Evolutionary conservation across 2,113 vertebrate species (phyloP).

Genomic region (Blennius ocellaris): DNA sequence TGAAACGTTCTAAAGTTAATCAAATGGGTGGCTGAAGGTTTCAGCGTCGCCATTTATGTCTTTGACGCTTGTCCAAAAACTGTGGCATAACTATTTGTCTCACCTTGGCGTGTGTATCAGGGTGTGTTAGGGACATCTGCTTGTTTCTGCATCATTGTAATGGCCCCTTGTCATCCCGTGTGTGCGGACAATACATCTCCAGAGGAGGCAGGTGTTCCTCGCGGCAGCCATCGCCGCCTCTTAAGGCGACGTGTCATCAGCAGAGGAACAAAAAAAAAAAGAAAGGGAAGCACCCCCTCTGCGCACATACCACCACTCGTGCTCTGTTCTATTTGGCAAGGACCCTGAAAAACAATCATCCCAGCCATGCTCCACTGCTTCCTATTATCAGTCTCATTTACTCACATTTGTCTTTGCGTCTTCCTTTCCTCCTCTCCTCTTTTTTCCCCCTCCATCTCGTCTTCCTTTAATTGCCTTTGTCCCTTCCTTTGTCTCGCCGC

Average conservation of each 20-base stretch:
- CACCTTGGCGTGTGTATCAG: slow-evolving; percentile 6
- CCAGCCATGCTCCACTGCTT: slow-evolving; percentile 63
- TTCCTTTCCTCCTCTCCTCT: slow-evolving; percentile 38
- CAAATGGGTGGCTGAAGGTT: background rate
- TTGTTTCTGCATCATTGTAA: slow-evolving; percentile 35
- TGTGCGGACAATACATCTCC: slow-evolving; percentile 39
- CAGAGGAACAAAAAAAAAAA: slow-evolving; percentile 1
- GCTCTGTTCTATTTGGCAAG: slow-evolving; percentile 54
- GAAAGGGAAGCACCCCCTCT: background rate
- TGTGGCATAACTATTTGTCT: slow-evolving; percentile 24
- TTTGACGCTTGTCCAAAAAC: background rate
- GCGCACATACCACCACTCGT: slow-evolving; percentile 28
- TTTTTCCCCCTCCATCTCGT: slow-evolving; percentile 31
- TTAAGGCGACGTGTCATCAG: slow-evolving; percentile 49
- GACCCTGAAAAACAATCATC: slow-evolving; percentile 68
- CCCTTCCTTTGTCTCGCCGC: slow-evolving; percentile 40
- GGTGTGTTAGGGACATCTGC: slow-evolving; percentile 29
- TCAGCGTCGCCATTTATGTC: background rate
- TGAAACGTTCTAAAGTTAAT: background rate
- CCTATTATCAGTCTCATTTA: slow-evolving; percentile 77
- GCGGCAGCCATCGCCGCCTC: slow-evolving; percentile 38
- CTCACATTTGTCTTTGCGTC: slow-evolving; percentile 61
- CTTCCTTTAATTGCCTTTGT: slow-evolving; percentile 64
- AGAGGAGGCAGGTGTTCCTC: slow-evolving; percentile 53
- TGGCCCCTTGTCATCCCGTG: slow-evolving; percentile 35